Conservation (phyloP, 2,113 vertebrate genomes). For the Rhea pennata region DNA sequence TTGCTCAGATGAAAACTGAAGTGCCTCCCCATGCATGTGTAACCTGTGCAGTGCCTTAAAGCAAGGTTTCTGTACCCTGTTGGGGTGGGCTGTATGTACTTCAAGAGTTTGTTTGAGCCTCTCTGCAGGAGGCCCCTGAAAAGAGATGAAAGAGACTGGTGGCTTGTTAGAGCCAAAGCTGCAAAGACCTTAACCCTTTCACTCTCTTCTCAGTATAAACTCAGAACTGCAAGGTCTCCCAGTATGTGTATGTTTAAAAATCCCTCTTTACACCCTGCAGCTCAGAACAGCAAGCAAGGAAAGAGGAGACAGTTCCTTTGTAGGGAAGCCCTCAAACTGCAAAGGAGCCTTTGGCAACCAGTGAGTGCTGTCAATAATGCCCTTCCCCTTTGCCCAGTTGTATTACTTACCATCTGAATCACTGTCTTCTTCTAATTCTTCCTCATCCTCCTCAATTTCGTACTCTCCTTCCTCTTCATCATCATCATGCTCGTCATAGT, state of each 20-base stretch:
- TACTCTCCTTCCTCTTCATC: constrained; percentile 55
- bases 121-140: neutral
- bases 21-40: rapidly evolving
- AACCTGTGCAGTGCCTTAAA: neutral
- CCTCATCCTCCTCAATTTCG: constrained; percentile 46
- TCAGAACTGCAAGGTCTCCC: neutral
- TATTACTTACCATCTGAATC: constrained; percentile 62
- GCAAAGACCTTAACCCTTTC: neutral
- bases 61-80: neutral
- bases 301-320: neutral
- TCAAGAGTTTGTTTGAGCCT: neutral
- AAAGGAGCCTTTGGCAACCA: neutral
- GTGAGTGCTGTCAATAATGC: neutral
- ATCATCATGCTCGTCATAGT: neutral
- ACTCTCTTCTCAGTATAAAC: neutral
- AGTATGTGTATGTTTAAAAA: rapidly evolving
- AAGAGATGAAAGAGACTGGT: neutral
- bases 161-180: neutral
- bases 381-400: neutral
- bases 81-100: neutral
- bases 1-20: neutral
- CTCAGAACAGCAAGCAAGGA: neutral
- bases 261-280: neutral
- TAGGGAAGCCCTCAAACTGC: neutral
- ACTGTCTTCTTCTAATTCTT: neutral